These are phyloP conservation scores for Rhaphigaster nebulosa DNA, from an alignment of 2,888 invertebrate species.

Conservation along the genomic window DNA sequence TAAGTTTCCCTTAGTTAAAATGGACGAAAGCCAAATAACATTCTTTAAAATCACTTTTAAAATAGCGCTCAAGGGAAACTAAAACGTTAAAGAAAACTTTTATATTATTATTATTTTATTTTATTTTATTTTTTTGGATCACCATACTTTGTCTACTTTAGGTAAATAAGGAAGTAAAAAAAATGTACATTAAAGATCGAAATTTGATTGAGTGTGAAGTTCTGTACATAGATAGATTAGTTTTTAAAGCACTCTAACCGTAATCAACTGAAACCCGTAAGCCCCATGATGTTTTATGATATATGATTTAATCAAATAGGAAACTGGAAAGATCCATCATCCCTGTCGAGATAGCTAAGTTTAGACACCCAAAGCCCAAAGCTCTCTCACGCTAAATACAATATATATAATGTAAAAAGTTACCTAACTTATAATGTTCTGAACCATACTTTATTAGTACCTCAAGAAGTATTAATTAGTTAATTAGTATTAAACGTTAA, in stretches of 20 bases:
- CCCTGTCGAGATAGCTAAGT: not conserved
- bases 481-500: too few species aligned
- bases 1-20: too few species aligned
- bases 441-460: not conserved
- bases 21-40: too few species aligned
- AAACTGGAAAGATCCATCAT: slow-evolving; percentile 9
- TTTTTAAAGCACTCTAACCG: not conserved
- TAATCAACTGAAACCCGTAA: not conserved
- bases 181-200: not conserved
- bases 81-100: not conserved
- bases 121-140: not conserved
- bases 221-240: not conserved
- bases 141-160: not conserved
- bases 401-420: not conserved
- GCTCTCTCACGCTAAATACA: not conserved
- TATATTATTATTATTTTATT: too few species aligned
- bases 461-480: not conserved
- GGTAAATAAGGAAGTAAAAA: not conserved
- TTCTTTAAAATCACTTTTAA: not conserved
- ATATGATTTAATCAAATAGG: slow-evolving; percentile 12
- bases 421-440: not conserved
- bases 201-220: not conserved
- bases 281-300: not conserved
- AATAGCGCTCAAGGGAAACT: not conserved
- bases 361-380: not conserved